Evolutionary conservation across 2,888 invertebrate species (phyloP).

Genomic region (Sinopyrophorus schimmeli): DNA sequence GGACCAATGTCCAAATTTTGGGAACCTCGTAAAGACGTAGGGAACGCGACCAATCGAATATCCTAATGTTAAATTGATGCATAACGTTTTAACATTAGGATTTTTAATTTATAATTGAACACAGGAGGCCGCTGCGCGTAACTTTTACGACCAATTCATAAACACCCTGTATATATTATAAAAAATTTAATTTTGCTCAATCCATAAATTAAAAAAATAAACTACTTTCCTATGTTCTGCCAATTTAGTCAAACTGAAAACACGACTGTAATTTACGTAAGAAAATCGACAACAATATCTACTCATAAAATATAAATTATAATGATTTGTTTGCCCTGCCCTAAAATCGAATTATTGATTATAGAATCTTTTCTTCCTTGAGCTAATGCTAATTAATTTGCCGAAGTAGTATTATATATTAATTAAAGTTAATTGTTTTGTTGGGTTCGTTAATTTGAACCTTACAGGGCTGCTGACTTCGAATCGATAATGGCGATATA

Average conservation of each 20-base stretch:
- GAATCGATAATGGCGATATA: slow-evolving; percentile 23
- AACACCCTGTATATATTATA: no score
- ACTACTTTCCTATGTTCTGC: not conserved
- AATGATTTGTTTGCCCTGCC: not conserved
- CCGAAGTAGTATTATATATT: slow-evolving; percentile 22
- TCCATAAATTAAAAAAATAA: no score
- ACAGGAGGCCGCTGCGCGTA: no score
- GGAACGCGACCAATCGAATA: no score
- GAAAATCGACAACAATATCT: not conserved
- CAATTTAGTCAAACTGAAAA: not conserved
- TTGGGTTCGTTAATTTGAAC: slow-evolving; percentile 13
- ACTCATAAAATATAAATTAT: not conserved
- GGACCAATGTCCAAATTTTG: no score
- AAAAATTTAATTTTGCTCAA: no score
- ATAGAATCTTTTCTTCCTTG: slow-evolving; percentile 5
- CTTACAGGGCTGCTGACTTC: not conserved
- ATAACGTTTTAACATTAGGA: no score
- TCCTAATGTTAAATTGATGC: no score
- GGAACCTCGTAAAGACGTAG: no score
- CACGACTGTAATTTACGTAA: not conserved
- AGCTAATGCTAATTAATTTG: slow-evolving; percentile 19
- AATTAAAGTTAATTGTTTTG: slow-evolving; percentile 23
- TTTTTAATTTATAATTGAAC: no score
- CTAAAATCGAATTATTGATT: slow-evolving; percentile 10
- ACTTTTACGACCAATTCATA: no score